Evolutionary conservation across 2,888 invertebrate genomes (phyloP), one percentile per base, ranked within the genome.

Genomic region (Vanessa cardui): DNA sequence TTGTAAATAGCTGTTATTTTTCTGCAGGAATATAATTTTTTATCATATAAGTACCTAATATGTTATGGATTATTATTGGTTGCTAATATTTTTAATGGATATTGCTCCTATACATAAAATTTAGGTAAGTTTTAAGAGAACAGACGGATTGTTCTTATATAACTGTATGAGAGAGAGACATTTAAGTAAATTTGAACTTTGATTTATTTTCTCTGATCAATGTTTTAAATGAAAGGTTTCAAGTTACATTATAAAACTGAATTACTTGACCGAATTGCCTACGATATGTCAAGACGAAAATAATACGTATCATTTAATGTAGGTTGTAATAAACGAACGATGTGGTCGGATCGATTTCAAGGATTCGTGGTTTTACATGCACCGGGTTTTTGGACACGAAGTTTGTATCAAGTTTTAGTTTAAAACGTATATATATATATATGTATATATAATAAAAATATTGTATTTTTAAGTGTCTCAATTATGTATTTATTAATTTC

Each of bases 261-360:
- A 44, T 44, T 21, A 39, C 39, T 50, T 44, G 54, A 67, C 69
- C 52, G 61, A 69, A 45, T 70, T 69, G 60, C 61, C 59, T 69
- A 63, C 45, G 52, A 63, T 62, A 64, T 69, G 49, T 61, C 60
- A 54, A 70, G 61, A 70, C 76, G 76, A 78, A 80, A 78, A 80
- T 80, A 78, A 79, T 77, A 78, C 75, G 77, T 79, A 66, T 67
- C 62, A 54, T 56, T 54, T 50, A 69, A 71, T 68, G 84, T 88
- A 81, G 87, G 85, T 83, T 87, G 84, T 72, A 46, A 83, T 81
- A 81, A 77, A 82, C 80, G 81, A 80, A 80, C 81, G 83, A 85
- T 90, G 89, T 77, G 90, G 91, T 90, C 82, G 82, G 88, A 89
- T 91, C 84, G 78, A 84, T 87, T 90, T 88, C 91, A 89, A 90